phyloP scores from a whole-genome alignment of 2,888 invertebrate species.

The Sphecodes monilicornis region DNA sequence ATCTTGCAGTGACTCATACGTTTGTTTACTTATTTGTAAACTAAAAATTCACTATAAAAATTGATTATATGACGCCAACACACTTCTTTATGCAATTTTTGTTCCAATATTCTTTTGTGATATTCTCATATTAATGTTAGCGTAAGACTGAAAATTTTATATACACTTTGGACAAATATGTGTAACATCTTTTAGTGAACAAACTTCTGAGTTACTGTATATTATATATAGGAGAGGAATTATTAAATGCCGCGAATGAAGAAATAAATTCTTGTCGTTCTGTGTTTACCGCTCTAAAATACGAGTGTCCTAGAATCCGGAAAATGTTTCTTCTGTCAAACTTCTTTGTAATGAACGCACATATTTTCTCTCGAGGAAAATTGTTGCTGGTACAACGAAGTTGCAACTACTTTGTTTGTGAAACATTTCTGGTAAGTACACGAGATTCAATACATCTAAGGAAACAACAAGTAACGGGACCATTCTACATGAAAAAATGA shows the following conservation, averaged over 20 bases:
- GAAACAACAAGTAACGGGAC: neutral
- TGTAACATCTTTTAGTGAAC: neutral
- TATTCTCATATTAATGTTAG: neutral
- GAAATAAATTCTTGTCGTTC: neutral
- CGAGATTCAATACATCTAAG: neutral
- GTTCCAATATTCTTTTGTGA: neutral
- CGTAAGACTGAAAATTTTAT: neutral
- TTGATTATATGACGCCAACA: neutral
- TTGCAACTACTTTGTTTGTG: neutral
- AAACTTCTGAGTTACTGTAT: neutral
- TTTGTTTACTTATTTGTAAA: neutral
- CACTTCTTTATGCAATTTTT: neutral
- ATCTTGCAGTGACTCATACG: too few relatives aligned
- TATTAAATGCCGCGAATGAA: neutral
- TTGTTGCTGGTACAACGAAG: neutral
- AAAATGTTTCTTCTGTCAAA: neutral
- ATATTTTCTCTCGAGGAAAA: neutral
- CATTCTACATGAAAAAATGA: neutral
- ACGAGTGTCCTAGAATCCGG: neutral
- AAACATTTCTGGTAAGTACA: neutral
- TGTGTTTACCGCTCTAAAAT: slow-evolving; percentile 1
- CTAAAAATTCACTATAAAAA: neutral
- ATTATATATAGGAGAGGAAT: neutral
- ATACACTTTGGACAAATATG: neutral
- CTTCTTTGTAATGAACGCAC: neutral